Percentiles rank a stretch among this genome's conserved stretches.
phyloP scores from a whole-genome alignment of 2,113 vertebrate species.

The Sinosuthora webbiana region DNA sequence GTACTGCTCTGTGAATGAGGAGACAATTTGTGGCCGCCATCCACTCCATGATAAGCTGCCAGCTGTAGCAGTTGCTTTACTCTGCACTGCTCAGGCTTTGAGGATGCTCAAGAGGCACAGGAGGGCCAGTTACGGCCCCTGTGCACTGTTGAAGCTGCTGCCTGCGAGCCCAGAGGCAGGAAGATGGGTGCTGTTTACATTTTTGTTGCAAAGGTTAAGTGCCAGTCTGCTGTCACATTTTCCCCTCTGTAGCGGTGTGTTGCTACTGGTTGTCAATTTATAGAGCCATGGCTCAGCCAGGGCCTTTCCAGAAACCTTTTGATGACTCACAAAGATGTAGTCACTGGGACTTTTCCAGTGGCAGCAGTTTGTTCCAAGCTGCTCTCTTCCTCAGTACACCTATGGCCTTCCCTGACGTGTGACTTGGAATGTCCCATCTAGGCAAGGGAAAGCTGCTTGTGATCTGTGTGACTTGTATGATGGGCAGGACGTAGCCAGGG shows the following conservation, averaged over 20 bases:
- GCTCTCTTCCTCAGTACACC: not conserved
- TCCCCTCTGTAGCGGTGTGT: not conserved
- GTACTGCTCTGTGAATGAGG: not conserved
- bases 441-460: not conserved
- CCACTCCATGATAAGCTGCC: not conserved
- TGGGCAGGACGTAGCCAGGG: not conserved
- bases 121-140: not conserved
- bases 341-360: not conserved
- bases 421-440: not conserved
- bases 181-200: not conserved
- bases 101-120: fast-evolving
- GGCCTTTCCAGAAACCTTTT: not conserved
- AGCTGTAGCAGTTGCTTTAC: not conserved
- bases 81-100: fast-evolving
- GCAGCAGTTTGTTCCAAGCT: not conserved
- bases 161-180: fast-evolving
- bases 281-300: not conserved
- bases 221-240: not conserved
- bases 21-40: not conserved
- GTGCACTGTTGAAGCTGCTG: not conserved
- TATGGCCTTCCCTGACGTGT: not conserved
- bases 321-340: not conserved
- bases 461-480: not conserved
- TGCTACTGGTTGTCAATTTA: not conserved
- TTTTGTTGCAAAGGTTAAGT: not conserved